Evolutionary conservation across 2,888 invertebrate species (phyloP), one percentile per base, ranked within the genome.

Genomic region (Eilema sororculum): DNA sequence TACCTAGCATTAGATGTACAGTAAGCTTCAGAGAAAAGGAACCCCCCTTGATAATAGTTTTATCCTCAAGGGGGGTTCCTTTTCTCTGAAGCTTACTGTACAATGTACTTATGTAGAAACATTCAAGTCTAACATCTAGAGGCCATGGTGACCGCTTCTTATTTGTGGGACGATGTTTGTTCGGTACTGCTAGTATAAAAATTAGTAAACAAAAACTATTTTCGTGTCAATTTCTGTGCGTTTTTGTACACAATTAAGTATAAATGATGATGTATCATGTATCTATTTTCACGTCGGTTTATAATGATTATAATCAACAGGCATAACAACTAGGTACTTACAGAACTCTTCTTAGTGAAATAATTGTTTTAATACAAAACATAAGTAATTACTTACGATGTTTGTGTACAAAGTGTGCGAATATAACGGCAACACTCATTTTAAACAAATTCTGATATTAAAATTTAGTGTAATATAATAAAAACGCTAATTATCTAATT

Each of bases 341-440:
- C 52, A n/a, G n/a, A 52, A 20, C 3, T 20, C 9, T n/a, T 46
- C 20, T 46, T 5, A 46, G 20, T 20, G 20, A 20, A 46, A 20
- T 46, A 6, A 46, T 46, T 46, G 46, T 46, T 46, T 5, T 12
- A 37, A 37, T 20, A 46, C 46, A 20, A 6, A 46, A 20, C 1
- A 16, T 20, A 6, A 13, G 6, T 52, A 52, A 52, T n/a, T n/a
- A 52, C 9, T n/a, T n/a, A 52, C 9, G 9, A 20, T 52, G 52
- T 52, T 52, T 52, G 52, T 52, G 5, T 52, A 52, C 52, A 52
- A 52, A n/a, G 52, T 52, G 52, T n/a, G 52, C 52, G 52, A 52
- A 52, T n/a, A n/a, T n/a, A n/a, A n/a, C n/a, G 52, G 0, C 2
- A 3, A 52, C 52, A 2, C 52, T 52, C n/a, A 52, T 46, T 46